phyloP scores from a whole-genome alignment of 2,888 invertebrate species.

The Agapetus fuscipes region DNA sequence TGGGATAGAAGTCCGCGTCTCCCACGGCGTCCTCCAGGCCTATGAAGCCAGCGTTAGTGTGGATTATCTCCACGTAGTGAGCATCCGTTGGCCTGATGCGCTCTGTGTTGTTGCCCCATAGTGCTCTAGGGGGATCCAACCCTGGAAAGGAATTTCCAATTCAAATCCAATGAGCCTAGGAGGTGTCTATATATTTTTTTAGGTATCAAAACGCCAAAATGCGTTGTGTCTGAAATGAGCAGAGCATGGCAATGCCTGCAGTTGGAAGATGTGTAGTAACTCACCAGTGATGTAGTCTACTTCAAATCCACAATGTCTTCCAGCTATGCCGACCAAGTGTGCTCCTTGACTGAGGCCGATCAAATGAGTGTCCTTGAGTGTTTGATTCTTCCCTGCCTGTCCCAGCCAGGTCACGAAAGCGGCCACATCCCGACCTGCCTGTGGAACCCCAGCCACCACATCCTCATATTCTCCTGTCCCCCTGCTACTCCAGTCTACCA shows the following conservation, averaged over 20 bases:
- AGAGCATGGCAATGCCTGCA: background rate
- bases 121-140: conserved; percentile 25
- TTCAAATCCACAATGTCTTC: conserved; percentile 26
- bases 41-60: conserved; percentile 25
- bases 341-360: conserved; percentile 42
- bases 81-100: conserved; percentile 24
- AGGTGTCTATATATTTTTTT: too few species aligned
- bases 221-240: background rate
- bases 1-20: conserved; percentile 27
- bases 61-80: conserved; percentile 27
- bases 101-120: conserved; percentile 22
- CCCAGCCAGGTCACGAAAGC: conserved; percentile 34
- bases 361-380: conserved; percentile 28
- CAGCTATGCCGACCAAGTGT: conserved; percentile 39
- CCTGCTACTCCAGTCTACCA: conserved; percentile 37
- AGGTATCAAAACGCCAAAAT: too few species aligned
- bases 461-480: conserved; percentile 29
- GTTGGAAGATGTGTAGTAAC: too few species aligned
- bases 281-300: conserved; percentile 35
- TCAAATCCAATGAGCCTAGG: too few species aligned
- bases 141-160: conserved; percentile 5
- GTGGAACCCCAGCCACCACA: conserved; percentile 33
- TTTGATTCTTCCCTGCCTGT: conserved; percentile 31
- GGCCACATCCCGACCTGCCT: conserved; percentile 32
- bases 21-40: conserved; percentile 24